Conservation (phyloP, 2,888 invertebrate genomes). For the Stenodema calcarata region DNA sequence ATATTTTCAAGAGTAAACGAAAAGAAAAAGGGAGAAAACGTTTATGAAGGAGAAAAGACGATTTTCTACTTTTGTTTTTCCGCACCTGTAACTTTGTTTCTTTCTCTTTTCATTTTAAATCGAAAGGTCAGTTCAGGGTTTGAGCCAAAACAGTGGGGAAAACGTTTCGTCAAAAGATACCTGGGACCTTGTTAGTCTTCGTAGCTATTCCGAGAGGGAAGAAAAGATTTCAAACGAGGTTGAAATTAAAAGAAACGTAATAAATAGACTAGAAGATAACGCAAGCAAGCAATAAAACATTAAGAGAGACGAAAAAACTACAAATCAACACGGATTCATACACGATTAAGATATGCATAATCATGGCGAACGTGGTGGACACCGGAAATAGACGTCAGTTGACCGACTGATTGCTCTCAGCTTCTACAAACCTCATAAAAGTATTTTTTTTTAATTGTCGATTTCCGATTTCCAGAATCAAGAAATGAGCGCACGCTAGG, state of each 20-base stretch:
- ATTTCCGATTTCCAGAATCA: no score
- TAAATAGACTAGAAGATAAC: slow-evolving; percentile 28
- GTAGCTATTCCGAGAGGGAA: slow-evolving; percentile 4
- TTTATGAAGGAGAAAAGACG: background rate
- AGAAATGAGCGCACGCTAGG: no score
- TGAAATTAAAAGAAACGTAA: background rate
- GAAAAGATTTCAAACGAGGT: background rate
- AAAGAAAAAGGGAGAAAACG: background rate
- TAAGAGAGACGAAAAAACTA: background rate
- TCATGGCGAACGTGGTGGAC: background rate
- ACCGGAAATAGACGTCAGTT: background rate
- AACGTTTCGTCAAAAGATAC: background rate
- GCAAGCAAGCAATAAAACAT: background rate
- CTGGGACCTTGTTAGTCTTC: slow-evolving; percentile 4
- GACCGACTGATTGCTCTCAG: background rate
- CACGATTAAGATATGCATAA: background rate
- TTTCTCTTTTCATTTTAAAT: background rate
- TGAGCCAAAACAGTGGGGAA: background rate
- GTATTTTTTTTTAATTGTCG: no score
- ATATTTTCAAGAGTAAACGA: background rate
- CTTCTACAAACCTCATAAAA: no score
- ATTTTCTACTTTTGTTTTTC: background rate
- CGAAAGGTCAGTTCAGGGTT: slow-evolving; percentile 2
- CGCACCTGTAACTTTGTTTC: background rate
- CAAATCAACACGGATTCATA: background rate